A percentile compares a stretch with the other conserved stretches of the same genome.
Conservation (phyloP, 1,140 invertebrate species). For the Diprion similis region DNA sequence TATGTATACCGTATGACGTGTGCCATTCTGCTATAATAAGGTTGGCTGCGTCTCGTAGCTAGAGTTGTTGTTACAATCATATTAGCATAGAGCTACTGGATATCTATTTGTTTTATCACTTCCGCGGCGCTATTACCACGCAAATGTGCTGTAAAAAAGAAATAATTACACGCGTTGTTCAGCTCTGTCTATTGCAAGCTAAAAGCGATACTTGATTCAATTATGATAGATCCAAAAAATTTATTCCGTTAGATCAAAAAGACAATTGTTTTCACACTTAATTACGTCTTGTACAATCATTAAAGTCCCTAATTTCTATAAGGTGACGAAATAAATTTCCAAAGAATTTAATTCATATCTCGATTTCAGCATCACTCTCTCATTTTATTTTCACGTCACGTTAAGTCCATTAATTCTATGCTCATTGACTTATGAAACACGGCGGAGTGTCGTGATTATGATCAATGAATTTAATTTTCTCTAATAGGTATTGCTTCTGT, state of each 20-base stretch:
- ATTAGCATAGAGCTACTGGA: slow-evolving; percentile 3
- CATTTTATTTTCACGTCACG: background rate
- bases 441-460: background rate
- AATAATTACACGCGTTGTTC: too few species aligned
- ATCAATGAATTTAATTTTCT: slow-evolving; percentile 27
- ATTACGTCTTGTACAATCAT: too few species aligned
- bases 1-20: slow-evolving; percentile 1
- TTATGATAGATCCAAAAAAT: too few species aligned
- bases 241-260: too few species aligned
- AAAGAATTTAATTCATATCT: background rate
- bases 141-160: too few species aligned
- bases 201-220: too few species aligned
- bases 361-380: background rate
- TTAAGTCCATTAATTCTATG: slow-evolving; percentile 1
- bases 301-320: too few species aligned
- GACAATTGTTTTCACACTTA: too few species aligned
- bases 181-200: too few species aligned
- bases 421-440: background rate
- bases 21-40: slow-evolving; percentile 33
- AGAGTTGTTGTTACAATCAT: slow-evolving; percentile 6
- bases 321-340: too few species aligned
- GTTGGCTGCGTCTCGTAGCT: slow-evolving; percentile 24
- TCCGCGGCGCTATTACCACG: too few species aligned
- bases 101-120: background rate
- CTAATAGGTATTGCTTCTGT: slow-evolving; percentile 42